Evolutionary conservation across 2,797 vertebrate genomes (phyloP).

Genomic region (Ficedula albicollis): DNA sequence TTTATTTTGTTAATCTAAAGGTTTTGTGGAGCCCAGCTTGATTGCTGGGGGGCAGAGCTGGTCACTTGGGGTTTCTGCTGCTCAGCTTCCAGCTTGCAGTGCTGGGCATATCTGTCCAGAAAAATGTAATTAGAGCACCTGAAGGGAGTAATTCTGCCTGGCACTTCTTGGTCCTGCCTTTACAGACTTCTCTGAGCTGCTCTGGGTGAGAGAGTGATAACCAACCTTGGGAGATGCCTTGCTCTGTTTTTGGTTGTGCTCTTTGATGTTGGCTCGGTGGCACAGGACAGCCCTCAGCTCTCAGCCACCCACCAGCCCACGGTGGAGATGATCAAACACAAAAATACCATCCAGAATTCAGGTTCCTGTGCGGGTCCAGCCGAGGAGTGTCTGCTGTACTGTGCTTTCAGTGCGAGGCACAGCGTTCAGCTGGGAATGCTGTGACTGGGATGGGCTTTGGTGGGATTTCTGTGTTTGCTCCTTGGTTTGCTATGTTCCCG

Average conservation of each 20-base stretch:
- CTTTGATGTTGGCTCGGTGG: rapidly evolving
- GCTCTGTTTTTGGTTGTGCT: background rate
- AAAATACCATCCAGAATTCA: background rate
- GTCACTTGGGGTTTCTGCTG: background rate
- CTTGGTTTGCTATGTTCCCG: background rate
- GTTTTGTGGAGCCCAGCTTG: background rate
- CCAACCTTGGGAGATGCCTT: background rate
- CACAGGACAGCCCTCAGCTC: background rate
- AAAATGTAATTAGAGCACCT: background rate
- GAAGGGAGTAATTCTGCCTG: background rate
- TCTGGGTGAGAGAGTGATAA: background rate
- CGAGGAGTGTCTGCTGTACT: background rate
- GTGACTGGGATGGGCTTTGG: background rate
- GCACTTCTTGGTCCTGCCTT: background rate
- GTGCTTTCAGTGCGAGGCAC: background rate
- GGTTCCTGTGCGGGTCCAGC: background rate
- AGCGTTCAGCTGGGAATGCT: background rate
- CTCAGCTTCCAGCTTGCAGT: background rate
- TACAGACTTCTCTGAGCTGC: background rate
- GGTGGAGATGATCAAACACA: background rate
- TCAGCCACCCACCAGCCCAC: background rate
- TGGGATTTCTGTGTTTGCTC: background rate
- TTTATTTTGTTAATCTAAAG: background rate
- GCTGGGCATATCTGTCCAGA: background rate
- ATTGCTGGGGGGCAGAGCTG: background rate